These are phyloP conservation scores for Psittacula derbiana DNA, from an alignment of 2,797 vertebrate genomes.

Conservation along the genomic window DNA sequence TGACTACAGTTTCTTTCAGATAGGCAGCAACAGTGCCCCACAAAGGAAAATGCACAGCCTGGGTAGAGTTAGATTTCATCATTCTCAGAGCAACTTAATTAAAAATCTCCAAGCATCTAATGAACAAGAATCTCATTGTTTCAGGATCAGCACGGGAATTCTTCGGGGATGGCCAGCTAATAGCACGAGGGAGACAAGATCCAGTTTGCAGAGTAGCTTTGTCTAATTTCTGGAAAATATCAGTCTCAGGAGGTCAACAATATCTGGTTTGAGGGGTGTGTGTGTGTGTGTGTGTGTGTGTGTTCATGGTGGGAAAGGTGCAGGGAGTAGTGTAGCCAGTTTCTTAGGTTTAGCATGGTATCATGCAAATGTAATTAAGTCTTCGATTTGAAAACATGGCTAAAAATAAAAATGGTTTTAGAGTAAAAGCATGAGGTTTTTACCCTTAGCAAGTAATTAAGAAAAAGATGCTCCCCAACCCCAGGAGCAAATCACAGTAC, in stretches of 20 bases:
- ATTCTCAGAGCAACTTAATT: not conserved
- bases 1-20: not conserved
- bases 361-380: not conserved
- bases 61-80: not conserved
- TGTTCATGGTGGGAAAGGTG: not conserved
- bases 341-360: not conserved
- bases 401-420: not conserved
- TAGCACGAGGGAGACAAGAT: not conserved
- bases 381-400: not conserved
- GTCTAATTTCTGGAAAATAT: not conserved
- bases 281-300: fast-evolving
- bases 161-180: not conserved
- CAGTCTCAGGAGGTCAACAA: not conserved
- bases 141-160: not conserved
- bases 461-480: not conserved
- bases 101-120: not conserved
- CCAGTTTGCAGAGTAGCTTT: not conserved
- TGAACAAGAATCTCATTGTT: not conserved
- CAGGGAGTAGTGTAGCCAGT: not conserved
- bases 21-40: not conserved
- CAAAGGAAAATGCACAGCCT: not conserved
- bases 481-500: not conserved
- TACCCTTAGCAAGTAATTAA: not conserved
- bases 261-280: not conserved
- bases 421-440: not conserved